Evolutionary conservation across 2,888 invertebrate species (phyloP).

Genomic region (Creontiades dilutus): DNA sequence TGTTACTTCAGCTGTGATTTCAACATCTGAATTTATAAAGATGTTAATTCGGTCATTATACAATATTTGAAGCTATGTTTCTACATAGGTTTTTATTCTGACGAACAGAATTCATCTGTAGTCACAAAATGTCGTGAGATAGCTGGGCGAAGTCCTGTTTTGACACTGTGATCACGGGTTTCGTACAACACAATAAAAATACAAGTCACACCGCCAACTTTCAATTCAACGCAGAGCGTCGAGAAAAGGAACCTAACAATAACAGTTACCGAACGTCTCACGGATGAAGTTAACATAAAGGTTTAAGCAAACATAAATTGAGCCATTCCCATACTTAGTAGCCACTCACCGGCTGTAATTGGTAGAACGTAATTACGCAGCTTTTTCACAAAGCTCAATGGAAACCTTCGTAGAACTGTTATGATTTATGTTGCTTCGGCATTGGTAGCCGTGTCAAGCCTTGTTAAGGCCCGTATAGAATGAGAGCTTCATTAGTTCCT

Average conservation of each 20-base stretch:
- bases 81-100: too few species aligned
- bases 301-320: constrained; percentile 57
- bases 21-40: too few species aligned
- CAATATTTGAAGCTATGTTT: too few species aligned
- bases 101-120: too few species aligned
- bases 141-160: background rate
- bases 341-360: constrained; percentile 66
- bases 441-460: constrained; percentile 72
- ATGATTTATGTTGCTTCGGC: constrained; percentile 70
- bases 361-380: constrained; percentile 51
- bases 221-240: background rate
- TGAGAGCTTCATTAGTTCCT: constrained; percentile 68
- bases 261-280: background rate
- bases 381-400: constrained; percentile 51
- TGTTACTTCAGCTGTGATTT: too few species aligned
- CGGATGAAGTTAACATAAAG: constrained; percentile 8
- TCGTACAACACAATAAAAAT: background rate
- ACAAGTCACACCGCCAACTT: background rate
- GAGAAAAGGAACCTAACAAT: background rate
- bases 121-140: background rate
- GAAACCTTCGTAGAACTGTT: constrained; percentile 40
- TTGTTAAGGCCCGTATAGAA: constrained; percentile 69
- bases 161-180: background rate
- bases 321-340: constrained; percentile 49
- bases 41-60: too few species aligned